phyloP scores from a whole-genome alignment of 2,888 invertebrate species.

The Ditula angustiorana region DNA sequence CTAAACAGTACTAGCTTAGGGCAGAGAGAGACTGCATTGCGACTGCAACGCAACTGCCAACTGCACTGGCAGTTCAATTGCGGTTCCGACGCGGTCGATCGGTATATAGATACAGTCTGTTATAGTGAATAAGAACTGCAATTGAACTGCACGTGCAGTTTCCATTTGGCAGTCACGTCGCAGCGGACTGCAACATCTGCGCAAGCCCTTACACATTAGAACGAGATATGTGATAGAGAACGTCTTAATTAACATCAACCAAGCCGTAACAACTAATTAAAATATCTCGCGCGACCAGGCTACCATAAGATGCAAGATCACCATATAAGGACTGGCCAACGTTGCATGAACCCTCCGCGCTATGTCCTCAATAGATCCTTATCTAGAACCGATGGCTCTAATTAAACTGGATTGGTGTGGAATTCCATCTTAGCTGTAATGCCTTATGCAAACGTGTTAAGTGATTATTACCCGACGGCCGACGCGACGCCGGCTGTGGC shows the following conservation, averaged over 20 bases:
- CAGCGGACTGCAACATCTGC: neutral
- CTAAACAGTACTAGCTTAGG: too few species aligned
- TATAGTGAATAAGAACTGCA: neutral
- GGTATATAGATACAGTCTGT: too few species aligned
- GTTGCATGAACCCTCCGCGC: conserved; percentile 5
- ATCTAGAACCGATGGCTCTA: conserved; percentile 15
- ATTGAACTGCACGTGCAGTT: neutral
- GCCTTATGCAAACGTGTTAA: conserved; percentile 24
- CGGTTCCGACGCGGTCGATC: too few species aligned
- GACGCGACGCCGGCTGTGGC: too few species aligned
- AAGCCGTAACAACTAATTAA: conserved; percentile 55
- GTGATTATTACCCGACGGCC: too few species aligned
- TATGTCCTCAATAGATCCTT: conserved; percentile 9
- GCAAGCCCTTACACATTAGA: neutral
- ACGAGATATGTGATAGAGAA: conserved; percentile 38
- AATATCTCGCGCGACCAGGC: conserved; percentile 53
- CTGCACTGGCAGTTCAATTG: too few species aligned
- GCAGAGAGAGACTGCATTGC: too few species aligned
- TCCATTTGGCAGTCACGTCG: neutral
- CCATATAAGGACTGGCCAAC: conserved; percentile 24
- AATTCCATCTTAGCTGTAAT: conserved; percentile 23
- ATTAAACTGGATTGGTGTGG: conserved; percentile 7
- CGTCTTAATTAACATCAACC: conserved; percentile 55
- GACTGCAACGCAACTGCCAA: too few species aligned
- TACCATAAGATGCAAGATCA: conserved; percentile 43